Evolutionary conservation across 2,888 invertebrate species (phyloP).

Genomic region (Gryllus longicercus): DNA sequence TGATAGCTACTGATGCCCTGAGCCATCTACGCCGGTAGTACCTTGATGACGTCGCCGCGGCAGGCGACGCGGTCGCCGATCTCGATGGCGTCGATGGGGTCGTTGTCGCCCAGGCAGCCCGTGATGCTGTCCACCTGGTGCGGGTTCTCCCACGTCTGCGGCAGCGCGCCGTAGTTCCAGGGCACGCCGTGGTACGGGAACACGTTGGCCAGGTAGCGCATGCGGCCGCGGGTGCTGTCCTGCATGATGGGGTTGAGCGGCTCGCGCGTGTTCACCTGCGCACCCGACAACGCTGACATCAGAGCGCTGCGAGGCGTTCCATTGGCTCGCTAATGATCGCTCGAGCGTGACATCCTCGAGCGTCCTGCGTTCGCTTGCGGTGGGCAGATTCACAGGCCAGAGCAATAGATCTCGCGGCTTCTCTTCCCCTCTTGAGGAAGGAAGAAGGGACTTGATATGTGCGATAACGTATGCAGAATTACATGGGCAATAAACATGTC

Average conservation of each 20-base stretch:
- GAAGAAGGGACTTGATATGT: no score
- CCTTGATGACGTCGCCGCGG: not conserved
- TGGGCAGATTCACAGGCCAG: no score
- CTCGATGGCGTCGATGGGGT: not conserved
- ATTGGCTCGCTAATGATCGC: no score
- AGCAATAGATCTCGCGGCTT: no score
- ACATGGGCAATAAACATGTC: no score
- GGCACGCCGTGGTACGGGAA: conserved; percentile 1
- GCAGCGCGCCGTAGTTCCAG: not conserved
- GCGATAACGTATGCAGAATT: no score
- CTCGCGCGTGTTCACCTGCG: not conserved
- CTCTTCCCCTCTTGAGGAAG: no score
- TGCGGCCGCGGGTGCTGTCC: not conserved
- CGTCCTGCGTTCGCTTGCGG: no score
- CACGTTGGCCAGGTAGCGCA: not conserved
- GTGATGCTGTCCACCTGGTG: not conserved
- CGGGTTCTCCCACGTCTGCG: conserved; percentile 17
- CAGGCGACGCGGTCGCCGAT: not conserved
- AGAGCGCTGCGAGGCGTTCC: no score
- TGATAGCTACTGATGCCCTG: no score
- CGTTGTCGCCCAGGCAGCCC: not conserved
- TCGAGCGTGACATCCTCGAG: no score
- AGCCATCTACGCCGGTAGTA: not conserved
- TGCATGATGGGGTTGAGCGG: conserved; percentile 1
- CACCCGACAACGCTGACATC: no score